Evolutionary conservation across 2,797 vertebrate species (phyloP).

Genomic region (Lacerta viridis): DNA sequence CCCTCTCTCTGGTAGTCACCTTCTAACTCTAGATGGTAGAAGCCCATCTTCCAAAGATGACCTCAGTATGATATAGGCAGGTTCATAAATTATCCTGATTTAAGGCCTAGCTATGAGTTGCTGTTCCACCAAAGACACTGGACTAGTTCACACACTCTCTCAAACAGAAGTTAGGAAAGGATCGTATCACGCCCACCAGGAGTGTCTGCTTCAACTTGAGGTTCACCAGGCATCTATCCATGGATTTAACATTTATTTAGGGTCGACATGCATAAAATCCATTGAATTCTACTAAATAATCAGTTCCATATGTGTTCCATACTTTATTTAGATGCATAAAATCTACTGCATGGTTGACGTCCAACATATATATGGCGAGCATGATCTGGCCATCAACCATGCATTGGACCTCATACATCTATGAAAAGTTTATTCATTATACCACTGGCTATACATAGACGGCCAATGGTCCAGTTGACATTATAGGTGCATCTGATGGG

Average conservation of each 20-base stretch:
- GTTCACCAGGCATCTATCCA: not conserved
- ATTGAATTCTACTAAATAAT: no score
- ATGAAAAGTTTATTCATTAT: not conserved
- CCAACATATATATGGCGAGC: no score
- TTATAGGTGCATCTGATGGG: not conserved
- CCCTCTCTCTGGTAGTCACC: not conserved
- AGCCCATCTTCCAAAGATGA: not conserved
- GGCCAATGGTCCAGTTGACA: not conserved
- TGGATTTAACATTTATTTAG: not conserved
- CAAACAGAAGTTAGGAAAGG: no score
- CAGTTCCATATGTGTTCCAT: no score
- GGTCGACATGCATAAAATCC: no score
- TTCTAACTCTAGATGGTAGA: not conserved
- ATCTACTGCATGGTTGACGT: not conserved
- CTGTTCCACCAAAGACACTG: not conserved
- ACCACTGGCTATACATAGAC: not conserved
- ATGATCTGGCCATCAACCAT: not conserved
- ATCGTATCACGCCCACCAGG: not conserved
- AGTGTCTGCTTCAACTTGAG: not conserved
- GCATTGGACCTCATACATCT: no score
- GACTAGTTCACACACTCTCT: not conserved
- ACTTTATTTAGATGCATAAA: not conserved
- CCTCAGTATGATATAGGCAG: not conserved
- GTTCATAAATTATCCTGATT: not conserved
- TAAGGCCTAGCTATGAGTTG: not conserved